Conservation (phyloP, 2,888 invertebrate genomes). For the Podotricha telesiphe region DNA sequence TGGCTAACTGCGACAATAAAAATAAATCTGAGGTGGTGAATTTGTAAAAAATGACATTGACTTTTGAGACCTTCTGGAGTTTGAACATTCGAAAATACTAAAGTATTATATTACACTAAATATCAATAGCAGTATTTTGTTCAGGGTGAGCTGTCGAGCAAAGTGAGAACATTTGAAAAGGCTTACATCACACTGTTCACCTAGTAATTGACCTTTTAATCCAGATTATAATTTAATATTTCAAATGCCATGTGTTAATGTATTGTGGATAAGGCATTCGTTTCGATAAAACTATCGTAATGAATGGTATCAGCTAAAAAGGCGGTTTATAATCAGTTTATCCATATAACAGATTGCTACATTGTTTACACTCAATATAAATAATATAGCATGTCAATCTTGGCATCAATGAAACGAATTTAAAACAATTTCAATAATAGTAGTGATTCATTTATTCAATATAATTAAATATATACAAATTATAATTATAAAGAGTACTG, state of each 20-base stretch:
- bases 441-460: too few species aligned
- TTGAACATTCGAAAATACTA: constrained; percentile 34
- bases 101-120: constrained; percentile 35
- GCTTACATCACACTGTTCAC: constrained; percentile 17
- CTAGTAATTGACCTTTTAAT: constrained; percentile 23
- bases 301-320: constrained; percentile 1
- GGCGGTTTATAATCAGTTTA: neutral
- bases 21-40: constrained; percentile 22
- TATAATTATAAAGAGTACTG: too few species aligned
- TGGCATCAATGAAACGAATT: neutral
- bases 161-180: constrained; percentile 18
- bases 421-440: neutral
- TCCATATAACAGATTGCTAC: neutral
- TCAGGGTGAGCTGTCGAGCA: constrained; percentile 32
- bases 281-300: neutral
- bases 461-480: neutral
- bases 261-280: neutral
- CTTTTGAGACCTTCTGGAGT: constrained; percentile 34
- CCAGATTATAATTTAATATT: constrained; percentile 21
- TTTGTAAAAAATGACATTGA: constrained; percentile 40
- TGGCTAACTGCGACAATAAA: constrained; percentile 21
- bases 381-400: neutral
- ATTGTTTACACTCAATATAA: neutral
- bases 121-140: constrained; percentile 34
- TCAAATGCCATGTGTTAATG: constrained; percentile 11